Evolutionary conservation across 1,140 invertebrate genomes (phyloP), one percentile per base, ranked within the genome.

Genomic region (Mercenaria mercenaria): DNA sequence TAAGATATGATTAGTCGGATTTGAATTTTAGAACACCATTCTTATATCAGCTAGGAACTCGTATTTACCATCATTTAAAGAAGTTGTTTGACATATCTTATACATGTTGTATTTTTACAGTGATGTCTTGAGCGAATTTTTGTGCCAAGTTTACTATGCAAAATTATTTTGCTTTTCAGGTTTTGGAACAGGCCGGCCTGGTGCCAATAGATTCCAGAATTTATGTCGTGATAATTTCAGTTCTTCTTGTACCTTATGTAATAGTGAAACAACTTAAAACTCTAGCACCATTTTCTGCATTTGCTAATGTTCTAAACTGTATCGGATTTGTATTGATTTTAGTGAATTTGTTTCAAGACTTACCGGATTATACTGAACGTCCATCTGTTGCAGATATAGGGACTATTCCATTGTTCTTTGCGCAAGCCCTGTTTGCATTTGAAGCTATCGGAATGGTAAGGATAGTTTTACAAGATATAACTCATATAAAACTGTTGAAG

Each of bases 361-460:
- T 95, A 0, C 92, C 86, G 39, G 88, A 93, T 61, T 29, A 89
- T 1, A 79, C 96, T 96, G 32, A 97, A 97, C 20, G 97, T 97
- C 94, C 94, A 10, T 96, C 97, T 2, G 97, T 98, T 93, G 97
- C 97, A 11, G 97, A 97, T 96, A 96, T 97, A 88, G 97, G 97
- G 87, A 94, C 98, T 72, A 98, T 98, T 0, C 94, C 94, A 2
- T 79, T 94, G 15, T 95, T 92, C 88, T 98, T 99, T 96, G 98
- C 98, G 10, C 98, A 98, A 8, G 98, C 98, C 23, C 98, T 99
- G 90, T 99, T 98, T 96, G 97, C 98, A 18, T 98, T 98, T 96
- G 98, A 98, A 97, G 98, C 98, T 23, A 98, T 99, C 97, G 97
- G 97, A 80, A 85, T 95, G 91, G 95, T 95, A 91, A 92, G 95